Evolutionary conservation across 2,797 vertebrate genomes (phyloP).

Genomic region (Anabas testudineus): DNA sequence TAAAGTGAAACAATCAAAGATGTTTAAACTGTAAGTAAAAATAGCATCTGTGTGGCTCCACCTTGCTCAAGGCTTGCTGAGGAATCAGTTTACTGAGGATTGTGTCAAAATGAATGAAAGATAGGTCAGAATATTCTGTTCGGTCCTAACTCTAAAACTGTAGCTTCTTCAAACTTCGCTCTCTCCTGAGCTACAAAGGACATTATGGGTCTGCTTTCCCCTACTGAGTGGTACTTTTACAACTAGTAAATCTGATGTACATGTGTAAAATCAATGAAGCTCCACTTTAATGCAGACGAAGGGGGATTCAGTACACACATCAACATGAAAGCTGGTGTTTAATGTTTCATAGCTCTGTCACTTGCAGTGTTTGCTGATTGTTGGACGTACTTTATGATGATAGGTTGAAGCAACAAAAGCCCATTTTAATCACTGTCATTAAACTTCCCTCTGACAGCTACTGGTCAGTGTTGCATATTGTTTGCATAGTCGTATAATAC

Average conservation of each 20-base stretch:
- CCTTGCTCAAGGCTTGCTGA: no score
- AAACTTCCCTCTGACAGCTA: background rate
- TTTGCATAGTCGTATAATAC: background rate
- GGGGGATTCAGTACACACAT: background rate
- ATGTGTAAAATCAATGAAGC: constrained; percentile 1
- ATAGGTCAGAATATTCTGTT: no score
- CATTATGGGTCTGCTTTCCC: background rate
- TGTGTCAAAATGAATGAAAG: no score
- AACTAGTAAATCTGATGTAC: background rate
- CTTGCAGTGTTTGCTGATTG: background rate
- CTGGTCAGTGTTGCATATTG: background rate
- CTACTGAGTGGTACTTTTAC: background rate
- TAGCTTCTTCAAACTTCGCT: background rate
- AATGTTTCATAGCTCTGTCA: background rate
- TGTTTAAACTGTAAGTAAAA: no score
- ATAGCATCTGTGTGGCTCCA: no score
- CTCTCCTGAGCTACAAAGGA: background rate
- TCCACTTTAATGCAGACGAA: constrained; percentile 5
- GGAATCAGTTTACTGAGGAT: no score
- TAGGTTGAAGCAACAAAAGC: background rate
- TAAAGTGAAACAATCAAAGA: background rate
- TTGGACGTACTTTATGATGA: background rate
- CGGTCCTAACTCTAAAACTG: background rate
- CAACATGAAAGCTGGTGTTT: background rate
- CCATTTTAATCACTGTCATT: background rate